A percentile compares a stretch with the other conserved stretches of the same genome.
phyloP scores from a whole-genome alignment of 1,140 invertebrate species.

The Helicoverpa zea region DNA sequence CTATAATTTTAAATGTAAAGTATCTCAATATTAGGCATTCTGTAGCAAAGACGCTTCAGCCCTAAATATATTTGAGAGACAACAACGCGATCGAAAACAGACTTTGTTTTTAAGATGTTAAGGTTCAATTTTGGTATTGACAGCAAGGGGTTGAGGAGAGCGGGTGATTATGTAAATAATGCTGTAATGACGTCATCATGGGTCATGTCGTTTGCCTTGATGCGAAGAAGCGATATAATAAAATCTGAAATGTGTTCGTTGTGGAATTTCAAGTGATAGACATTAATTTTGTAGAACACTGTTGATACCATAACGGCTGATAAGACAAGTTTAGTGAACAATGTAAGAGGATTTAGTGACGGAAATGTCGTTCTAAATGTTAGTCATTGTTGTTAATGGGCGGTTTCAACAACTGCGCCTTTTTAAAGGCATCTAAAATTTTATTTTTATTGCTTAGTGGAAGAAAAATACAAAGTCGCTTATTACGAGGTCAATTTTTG shows the following conservation, averaged over 20 bases:
- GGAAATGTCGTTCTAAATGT: constrained; percentile 10
- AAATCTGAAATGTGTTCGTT: constrained; percentile 58
- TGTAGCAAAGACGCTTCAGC: constrained; percentile 9
- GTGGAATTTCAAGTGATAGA: constrained; percentile 42
- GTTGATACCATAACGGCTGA: constrained; percentile 11
- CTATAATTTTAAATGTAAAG: constrained; percentile 56
- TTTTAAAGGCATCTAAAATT: constrained; percentile 20
- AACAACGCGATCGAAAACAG: background rate
- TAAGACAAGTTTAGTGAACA: constrained; percentile 10
- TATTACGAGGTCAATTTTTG: constrained; percentile 8
- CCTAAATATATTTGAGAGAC: constrained; percentile 34
- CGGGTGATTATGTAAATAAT: constrained; percentile 72
- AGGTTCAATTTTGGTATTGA: constrained; percentile 21
- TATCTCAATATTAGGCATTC: constrained; percentile 51
- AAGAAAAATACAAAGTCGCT: constrained; percentile 16
- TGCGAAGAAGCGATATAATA: constrained; percentile 64
- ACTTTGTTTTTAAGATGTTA: constrained; percentile 25
- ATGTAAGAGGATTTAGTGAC: constrained; percentile 8
- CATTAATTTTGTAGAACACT: constrained; percentile 32
- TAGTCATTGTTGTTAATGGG: constrained; percentile 18
- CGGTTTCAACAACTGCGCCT: background rate
- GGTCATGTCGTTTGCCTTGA: constrained; percentile 62
- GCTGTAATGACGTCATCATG: constrained; percentile 69
- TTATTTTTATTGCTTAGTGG: constrained; percentile 7
- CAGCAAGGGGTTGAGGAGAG: constrained; percentile 27